These are phyloP conservation scores for Lycophotia porphyrea DNA, from an alignment of 2,888 invertebrate species.

Conservation along the genomic window DNA sequence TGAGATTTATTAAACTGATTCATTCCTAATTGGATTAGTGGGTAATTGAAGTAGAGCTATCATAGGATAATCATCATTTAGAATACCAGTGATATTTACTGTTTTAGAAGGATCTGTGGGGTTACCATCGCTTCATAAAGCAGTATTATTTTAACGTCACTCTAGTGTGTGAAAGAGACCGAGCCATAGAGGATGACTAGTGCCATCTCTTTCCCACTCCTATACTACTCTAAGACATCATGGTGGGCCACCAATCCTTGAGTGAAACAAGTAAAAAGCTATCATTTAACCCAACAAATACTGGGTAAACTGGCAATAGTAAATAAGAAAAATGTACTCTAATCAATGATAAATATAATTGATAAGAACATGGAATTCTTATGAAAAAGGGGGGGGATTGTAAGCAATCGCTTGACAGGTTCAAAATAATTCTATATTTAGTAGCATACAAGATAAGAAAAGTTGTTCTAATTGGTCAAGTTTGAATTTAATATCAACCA, in stretches of 20 bases:
- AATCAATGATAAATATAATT: neutral
- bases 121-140: neutral
- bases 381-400: no score
- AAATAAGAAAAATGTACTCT: neutral
- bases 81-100: neutral
- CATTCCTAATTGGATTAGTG: constrained; percentile 1
- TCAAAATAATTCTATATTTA: neutral
- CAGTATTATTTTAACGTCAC: neutral
- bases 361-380: no score
- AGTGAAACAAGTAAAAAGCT: neutral
- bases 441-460: neutral
- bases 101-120: neutral
- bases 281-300: neutral
- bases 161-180: neutral
- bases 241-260: neutral
- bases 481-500: no score
- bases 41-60: neutral
- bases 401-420: neutral
- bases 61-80: neutral
- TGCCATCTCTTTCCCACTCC: neutral
- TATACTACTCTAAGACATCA: neutral
- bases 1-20: constrained; percentile 13
- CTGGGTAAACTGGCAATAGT: neutral
- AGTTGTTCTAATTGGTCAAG: no score
- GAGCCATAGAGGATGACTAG: neutral